A percentile compares a stretch with the other conserved stretches of the same genome.
phyloP scores from a whole-genome alignment of 2,113 vertebrate genomes.

The Drymodes brunneopygia region DNA sequence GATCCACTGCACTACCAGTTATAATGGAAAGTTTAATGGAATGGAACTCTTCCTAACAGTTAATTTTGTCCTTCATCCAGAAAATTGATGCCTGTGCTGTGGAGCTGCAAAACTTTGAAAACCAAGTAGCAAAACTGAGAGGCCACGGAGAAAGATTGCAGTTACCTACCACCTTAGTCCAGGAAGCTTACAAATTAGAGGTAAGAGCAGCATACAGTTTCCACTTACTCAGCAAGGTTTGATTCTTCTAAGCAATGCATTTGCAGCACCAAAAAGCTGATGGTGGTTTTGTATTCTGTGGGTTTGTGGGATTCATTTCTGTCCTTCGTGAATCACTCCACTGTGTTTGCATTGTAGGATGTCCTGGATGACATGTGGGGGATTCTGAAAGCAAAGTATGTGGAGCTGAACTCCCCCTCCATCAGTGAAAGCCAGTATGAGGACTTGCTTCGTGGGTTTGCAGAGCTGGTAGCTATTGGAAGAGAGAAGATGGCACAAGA shows the following conservation, averaged over 20 bases:
- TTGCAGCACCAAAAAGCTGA: background rate
- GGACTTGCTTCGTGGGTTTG: constrained; percentile 69
- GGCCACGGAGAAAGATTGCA: constrained; percentile 64
- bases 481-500: constrained; percentile 64
- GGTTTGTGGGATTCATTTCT: background rate
- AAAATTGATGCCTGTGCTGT: constrained; percentile 48
- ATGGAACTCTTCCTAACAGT: background rate
- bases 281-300: background rate
- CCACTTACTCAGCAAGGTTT: background rate
- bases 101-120: constrained; percentile 74
- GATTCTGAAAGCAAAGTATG: constrained; percentile 58
- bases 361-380: constrained; percentile 72
- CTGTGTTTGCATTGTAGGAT: constrained; percentile 61
- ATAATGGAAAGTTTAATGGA: background rate
- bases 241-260: background rate
- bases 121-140: constrained; percentile 72
- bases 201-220: constrained; percentile 57
- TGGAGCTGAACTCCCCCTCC: constrained; percentile 60
- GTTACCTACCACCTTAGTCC: constrained; percentile 68
- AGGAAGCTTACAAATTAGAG: constrained; percentile 79
- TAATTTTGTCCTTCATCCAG: constrained; percentile 62
- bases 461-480: constrained; percentile 72
- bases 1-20: background rate
- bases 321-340: background rate
- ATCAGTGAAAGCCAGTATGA: constrained; percentile 71